These are phyloP conservation scores for Motacilla tschutschensis DNA, from an alignment of 2,113 vertebrate genomes.

Conservation along the genomic window DNA sequence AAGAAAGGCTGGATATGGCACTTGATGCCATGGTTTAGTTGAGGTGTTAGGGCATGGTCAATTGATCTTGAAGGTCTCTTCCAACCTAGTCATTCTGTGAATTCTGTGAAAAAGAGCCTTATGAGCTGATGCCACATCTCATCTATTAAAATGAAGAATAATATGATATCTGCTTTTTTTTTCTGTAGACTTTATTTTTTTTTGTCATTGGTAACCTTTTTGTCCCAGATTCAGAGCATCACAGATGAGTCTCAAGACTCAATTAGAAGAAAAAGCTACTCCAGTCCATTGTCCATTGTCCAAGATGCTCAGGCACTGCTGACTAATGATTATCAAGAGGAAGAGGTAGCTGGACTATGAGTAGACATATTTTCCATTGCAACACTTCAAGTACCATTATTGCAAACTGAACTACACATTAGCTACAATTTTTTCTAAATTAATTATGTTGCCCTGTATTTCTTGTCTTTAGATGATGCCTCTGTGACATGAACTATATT, in stretches of 20 bases:
- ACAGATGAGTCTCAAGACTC: conserved; percentile 87
- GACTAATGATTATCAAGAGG: conserved; percentile 77
- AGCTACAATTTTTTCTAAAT: not conserved
- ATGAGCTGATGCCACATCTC: not conserved
- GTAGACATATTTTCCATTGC: not conserved
- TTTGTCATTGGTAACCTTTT: conserved; percentile 35
- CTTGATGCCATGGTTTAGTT: not conserved
- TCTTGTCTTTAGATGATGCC: not conserved
- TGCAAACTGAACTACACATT: not conserved
- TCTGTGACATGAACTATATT: not conserved
- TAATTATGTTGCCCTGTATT: not conserved
- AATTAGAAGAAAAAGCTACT: conserved; percentile 83
- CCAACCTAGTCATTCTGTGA: not conserved
- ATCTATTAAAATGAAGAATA: not conserved
- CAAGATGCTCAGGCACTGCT: conserved; percentile 71
- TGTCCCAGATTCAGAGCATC: conserved; percentile 90
- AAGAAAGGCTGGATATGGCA: not conserved
- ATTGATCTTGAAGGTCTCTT: not conserved
- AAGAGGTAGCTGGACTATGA: conserved; percentile 77
- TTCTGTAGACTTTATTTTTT: conserved; percentile 40
- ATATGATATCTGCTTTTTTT: conserved; percentile 2
- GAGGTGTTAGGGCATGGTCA: not conserved
- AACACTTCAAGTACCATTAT: conserved; percentile 62
- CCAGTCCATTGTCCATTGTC: conserved; percentile 50
- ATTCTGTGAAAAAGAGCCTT: not conserved